Evolutionary conservation across 2,797 vertebrate species (phyloP).

Genomic region (Lycodopsis pacificus): DNA sequence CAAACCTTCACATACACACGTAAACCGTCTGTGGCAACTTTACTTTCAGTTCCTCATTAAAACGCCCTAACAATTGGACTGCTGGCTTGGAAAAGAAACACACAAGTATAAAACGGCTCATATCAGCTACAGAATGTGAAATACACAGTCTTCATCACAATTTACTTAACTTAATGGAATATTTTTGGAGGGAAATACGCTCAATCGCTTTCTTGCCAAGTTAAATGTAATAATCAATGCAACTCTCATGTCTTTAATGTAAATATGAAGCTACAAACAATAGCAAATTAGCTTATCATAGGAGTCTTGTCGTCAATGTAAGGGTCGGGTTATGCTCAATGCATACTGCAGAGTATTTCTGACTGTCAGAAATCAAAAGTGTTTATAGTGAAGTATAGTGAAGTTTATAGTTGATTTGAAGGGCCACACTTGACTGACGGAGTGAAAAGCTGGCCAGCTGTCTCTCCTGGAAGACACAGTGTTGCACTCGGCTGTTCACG

Average conservation of each 20-base stretch:
- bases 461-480: not conserved
- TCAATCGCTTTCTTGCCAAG: not conserved
- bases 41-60: not conserved
- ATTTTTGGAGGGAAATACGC: not conserved
- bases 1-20: not conserved
- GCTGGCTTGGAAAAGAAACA: not conserved
- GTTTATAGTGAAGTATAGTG: not conserved
- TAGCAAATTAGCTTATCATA: slow-evolving; percentile 2
- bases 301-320: not conserved
- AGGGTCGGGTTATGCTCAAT: not conserved
- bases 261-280: not conserved
- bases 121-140: not conserved
- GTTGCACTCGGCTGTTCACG: not conserved
- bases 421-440: not conserved
- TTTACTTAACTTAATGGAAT: not conserved
- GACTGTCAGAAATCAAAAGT: not conserved
- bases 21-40: not conserved
- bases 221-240: not conserved
- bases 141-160: not conserved
- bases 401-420: not conserved
- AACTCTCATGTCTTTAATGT: not conserved
- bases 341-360: not conserved
- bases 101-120: not conserved
- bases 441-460: not conserved
- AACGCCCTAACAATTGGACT: not conserved